Conservation (phyloP, 2,113 vertebrate genomes). For the Stomatorhinus ivindoensis region DNA sequence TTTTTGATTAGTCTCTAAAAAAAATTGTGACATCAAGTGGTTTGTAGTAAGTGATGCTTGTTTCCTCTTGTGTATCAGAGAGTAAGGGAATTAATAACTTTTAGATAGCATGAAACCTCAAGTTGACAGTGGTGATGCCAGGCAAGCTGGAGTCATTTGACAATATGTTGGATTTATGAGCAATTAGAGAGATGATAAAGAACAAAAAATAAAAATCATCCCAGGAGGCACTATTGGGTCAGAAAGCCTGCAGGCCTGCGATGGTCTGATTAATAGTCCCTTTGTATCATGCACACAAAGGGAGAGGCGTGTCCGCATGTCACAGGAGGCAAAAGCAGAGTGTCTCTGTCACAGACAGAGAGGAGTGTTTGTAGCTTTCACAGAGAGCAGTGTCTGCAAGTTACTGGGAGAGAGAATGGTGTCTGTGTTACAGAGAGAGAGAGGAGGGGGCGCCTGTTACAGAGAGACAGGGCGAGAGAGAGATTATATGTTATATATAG, state of each 20-base stretch:
- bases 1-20: conserved; percentile 8
- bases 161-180: conserved; percentile 28
- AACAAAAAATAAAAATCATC: conserved; percentile 24
- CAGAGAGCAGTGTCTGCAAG: background rate
- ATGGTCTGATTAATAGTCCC: conserved; percentile 23
- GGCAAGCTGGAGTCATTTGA: conserved; percentile 26
- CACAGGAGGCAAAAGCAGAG: background rate
- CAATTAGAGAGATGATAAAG: conserved; percentile 31
- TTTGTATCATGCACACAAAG: background rate
- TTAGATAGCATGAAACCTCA: conserved; percentile 25
- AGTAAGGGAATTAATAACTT: conserved; percentile 20
- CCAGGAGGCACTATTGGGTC: conserved; percentile 6
- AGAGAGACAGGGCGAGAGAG: background rate
- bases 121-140: conserved; percentile 20
- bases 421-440: background rate
- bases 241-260: background rate
- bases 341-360: background rate
- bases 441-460: no score
- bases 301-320: background rate
- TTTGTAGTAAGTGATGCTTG: conserved; percentile 10
- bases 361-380: background rate
- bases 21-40: background rate
- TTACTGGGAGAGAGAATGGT: background rate
- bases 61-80: conserved; percentile 17
- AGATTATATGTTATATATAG: no score